Evolutionary conservation across 2,797 vertebrate genomes (phyloP).

Genomic region (Urocyon cinereoargenteus): DNA sequence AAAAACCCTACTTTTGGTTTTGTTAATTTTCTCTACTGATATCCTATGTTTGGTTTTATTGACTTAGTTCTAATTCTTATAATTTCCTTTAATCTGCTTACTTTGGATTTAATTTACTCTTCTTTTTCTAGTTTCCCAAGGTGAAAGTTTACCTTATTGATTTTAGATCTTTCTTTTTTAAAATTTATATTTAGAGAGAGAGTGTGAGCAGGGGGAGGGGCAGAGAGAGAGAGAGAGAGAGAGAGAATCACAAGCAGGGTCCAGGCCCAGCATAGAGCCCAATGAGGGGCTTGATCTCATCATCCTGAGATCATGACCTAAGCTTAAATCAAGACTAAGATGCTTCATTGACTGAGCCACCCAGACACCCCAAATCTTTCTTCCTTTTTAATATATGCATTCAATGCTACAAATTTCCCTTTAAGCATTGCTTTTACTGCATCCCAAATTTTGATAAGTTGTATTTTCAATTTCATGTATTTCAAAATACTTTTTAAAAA

Average conservation of each 20-base stretch:
- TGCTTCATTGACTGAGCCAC: not conserved
- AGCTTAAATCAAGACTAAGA: not conserved
- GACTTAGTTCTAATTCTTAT: not conserved
- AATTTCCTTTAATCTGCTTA: not conserved
- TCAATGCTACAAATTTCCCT: too few species aligned
- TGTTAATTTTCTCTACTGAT: not conserved
- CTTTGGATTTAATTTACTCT: not conserved
- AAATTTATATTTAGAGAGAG: not conserved
- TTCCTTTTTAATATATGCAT: too few species aligned
- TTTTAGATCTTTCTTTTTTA: not conserved
- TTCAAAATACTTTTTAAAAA: not conserved
- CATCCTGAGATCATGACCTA: not conserved
- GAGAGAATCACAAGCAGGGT: not conserved
- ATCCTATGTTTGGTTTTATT: not conserved
- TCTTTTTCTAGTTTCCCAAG: not conserved
- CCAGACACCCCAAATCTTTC: too few species aligned
- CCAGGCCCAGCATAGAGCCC: too few species aligned
- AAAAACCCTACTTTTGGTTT: not conserved
- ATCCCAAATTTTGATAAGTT: too few species aligned
- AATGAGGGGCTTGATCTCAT: too few species aligned
- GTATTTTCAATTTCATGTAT: too few species aligned
- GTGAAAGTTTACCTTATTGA: not conserved
- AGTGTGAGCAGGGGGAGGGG: not conserved
- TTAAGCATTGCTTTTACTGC: too few species aligned
- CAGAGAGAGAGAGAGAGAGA: not conserved